Base-by-base conservation (phyloP, 2,888 invertebrate genomes). In the Dilophus febrilis region DNA sequence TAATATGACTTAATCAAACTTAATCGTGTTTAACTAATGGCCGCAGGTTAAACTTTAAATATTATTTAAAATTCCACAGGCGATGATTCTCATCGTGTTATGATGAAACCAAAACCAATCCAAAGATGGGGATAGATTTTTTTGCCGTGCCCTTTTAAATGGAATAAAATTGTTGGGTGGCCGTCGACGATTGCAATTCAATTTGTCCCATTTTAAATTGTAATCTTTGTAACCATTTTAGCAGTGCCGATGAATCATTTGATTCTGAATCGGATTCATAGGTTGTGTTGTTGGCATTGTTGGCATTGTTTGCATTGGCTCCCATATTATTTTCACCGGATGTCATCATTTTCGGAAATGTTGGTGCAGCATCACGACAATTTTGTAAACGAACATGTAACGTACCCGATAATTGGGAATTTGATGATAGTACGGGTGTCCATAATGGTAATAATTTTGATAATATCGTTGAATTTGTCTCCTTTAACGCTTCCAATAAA, bases 121-220 rank as follows among this genome's bases (percentile, higher is more conserved):
- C n/a, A n/a, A n/a, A n/a, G n/a, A n/a, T n/a, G n/a, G n/a, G n/a
- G n/a, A n/a, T n/a, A n/a, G n/a, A n/a, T n/a, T n/a, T n/a, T n/a
- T n/a, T n/a, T n/a, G n/a, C n/a, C n/a, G n/a, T n/a, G n/a, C n/a
- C n/a, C n/a, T n/a, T n/a, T n/a, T n/a, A n/a, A n/a, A n/a, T n/a
- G n/a, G 77, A 75, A 60, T 84, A 90, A 63, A 90, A 87, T 56
- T 88, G 88, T 56, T 40, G 40, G 7, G 85, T 85, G n/a, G 84
- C 87, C 38, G 84, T 82, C 1, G 87, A 86, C 2, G 87, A 86
- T 60, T 91, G 90, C 46, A 88, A 66, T 64, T 98, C 97, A 40
- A 94, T 83, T 66, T 97, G 95, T 5, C 92, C 92, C 81, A 98
- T 92, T 69, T 95, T 97, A 58, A 95, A 92, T 58, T 95, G 88